Percentiles rank a stretch among this genome's conserved stretches.
Conservation (phyloP, 2,888 invertebrate genomes). For the Eristalis tenax region DNA sequence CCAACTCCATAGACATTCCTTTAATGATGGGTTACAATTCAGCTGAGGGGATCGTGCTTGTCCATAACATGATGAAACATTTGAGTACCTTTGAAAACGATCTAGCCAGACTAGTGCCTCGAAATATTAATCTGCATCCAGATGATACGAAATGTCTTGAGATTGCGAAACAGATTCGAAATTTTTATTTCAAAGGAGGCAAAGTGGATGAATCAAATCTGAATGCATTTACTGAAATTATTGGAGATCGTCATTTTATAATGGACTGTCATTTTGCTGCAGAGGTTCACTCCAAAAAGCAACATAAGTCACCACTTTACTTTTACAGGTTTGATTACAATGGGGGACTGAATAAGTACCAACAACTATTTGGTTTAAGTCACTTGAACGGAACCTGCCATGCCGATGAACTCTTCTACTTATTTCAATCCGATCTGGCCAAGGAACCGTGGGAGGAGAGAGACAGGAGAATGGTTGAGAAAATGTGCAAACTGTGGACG, state of each 20-base stretch:
- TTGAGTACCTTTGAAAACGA: conserved; percentile 75
- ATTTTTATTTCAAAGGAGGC: conserved; percentile 82
- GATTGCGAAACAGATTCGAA: conserved; percentile 75
- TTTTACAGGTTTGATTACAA: conserved; percentile 84
- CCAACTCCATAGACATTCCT: conserved; percentile 81
- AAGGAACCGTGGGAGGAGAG: conserved; percentile 66
- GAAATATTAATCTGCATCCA: conserved; percentile 74
- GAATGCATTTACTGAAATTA: conserved; percentile 81
- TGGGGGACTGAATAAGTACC: conserved; percentile 83
- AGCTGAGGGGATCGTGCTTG: conserved; percentile 82
- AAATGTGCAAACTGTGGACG: conserved; percentile 84
- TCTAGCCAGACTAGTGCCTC: conserved; percentile 77
- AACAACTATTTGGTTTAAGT: conserved; percentile 81
- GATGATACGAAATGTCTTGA: conserved; percentile 72
- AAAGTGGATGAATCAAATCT: conserved; percentile 79
- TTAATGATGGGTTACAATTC: conserved; percentile 83
- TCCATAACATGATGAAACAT: conserved; percentile 73
- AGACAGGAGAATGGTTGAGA: conserved; percentile 79
- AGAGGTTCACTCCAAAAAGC: conserved; percentile 75
- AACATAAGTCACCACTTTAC: conserved; percentile 81
- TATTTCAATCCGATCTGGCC: conserved; percentile 80
- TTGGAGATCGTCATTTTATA: conserved; percentile 81
- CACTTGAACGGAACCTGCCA: conserved; percentile 83
- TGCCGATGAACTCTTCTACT: conserved; percentile 84
- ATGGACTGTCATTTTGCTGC: conserved; percentile 76